Base-by-base conservation (phyloP, 1,140 invertebrate species). In the Drosophila kepulauana region DNA sequence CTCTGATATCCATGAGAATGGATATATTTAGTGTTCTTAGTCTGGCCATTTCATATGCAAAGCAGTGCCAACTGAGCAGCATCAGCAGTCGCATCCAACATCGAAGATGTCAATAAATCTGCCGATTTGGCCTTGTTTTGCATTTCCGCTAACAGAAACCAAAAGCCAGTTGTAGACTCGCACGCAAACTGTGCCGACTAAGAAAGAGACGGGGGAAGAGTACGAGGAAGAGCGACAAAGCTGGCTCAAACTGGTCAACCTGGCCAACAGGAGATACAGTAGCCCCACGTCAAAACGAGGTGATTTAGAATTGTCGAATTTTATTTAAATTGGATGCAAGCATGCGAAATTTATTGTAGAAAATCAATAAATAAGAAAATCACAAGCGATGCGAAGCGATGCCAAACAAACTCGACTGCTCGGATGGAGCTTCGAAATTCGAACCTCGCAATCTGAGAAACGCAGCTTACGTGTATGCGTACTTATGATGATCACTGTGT, bases 281-380 rank as follows among this genome's bases (percentile, higher is more conserved):
- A 90, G 90, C 85, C 82, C 81, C 91, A 91, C 91, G 90, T 91
- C 90, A 91, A 91, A 91, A 91, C 78, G 86, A 86, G 87, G 89
- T 92, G 91, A 92, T 92, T 92, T 92, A 92, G 91, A 91, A 88
- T 92, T 92, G 87, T 91, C 89, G 91, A 92, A 92, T 92, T 91
- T 91, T 92, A 92, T 92, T 92, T 92, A 92, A 92, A 92, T 92
- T 92, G 91, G 91, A 88, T 88, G 87, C 90, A 91, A 91, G 91
- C 90, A 91, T 91, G 90, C 90, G 85, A 91, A 91, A 91, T 91
- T 91, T 91, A 88, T 91, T 91, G 90, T 91, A 91, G 82, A 91
- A 91, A 90, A 91, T 91, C 90, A 91, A 91, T 91, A 91, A 91
- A 91, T 91, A 90, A 91, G 88, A 84, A 91, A 91, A 88, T 88